Evolutionary conservation across 2,797 vertebrate genomes (phyloP).

Genomic region (Pelochelys cantorii): DNA sequence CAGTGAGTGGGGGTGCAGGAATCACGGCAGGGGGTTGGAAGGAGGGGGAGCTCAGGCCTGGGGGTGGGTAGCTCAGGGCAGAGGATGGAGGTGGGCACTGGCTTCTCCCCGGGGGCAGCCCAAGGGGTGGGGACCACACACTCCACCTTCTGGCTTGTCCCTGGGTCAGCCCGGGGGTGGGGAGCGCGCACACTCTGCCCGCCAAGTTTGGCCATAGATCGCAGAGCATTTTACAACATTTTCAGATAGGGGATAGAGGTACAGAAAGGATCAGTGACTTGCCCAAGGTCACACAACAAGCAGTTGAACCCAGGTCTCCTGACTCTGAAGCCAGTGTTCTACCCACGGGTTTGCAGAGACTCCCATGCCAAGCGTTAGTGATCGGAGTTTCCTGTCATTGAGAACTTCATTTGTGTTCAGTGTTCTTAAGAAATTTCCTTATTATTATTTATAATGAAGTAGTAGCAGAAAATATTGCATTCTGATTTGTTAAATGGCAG

Average conservation of each 20-base stretch:
- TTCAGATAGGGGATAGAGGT: no score
- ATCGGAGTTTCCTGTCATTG: not conserved
- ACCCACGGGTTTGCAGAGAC: fast-evolving
- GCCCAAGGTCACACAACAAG: not conserved
- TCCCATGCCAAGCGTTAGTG: not conserved
- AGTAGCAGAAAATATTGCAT: not conserved
- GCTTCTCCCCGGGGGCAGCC: no score
- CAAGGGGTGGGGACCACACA: no score
- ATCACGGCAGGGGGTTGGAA: no score
- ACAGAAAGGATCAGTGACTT: not conserved
- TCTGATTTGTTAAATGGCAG: not conserved
- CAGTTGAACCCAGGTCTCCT: not conserved
- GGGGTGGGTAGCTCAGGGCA: no score
- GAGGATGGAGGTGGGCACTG: no score
- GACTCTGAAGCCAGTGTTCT: not conserved
- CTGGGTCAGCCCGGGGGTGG: no score
- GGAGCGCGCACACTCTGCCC: no score
- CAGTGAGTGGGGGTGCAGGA: no score
- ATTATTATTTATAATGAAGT: not conserved
- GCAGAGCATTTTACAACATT: not conserved
- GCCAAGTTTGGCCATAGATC: not conserved
- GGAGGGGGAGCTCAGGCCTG: no score
- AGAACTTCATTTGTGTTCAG: not conserved
- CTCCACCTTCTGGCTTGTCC: no score
- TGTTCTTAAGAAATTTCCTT: not conserved